These are phyloP conservation scores for Oryzias curvinotus DNA, from an alignment of 2,113 vertebrate species.

Conservation along the genomic window DNA sequence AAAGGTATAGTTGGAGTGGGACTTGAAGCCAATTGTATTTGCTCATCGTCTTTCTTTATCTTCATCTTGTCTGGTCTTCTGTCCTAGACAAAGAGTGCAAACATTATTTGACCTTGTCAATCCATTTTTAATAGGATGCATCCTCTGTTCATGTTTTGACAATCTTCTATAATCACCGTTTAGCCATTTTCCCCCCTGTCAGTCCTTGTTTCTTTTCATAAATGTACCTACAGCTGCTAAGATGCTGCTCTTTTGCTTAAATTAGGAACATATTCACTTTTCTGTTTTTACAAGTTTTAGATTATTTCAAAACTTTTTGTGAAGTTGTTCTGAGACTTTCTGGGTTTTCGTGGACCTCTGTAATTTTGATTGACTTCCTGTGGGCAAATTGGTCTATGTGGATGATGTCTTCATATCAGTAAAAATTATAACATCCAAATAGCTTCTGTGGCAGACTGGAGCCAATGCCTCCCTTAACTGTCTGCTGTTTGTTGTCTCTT, in stretches of 20 bases:
- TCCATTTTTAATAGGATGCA: not conserved
- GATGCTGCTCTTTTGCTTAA: too few relatives aligned
- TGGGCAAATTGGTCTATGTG: conserved; percentile 3
- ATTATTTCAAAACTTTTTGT: too few relatives aligned
- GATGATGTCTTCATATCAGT: conserved; percentile 33
- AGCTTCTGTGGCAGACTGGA: conserved; percentile 57
- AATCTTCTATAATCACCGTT: not conserved
- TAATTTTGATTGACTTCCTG: conserved; percentile 17
- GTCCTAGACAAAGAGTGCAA: too few relatives aligned
- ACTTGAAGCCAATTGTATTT: too few relatives aligned
- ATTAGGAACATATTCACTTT: too few relatives aligned
- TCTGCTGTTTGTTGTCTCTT: conserved; percentile 59
- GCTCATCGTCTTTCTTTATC: too few relatives aligned
- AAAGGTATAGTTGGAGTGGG: too few relatives aligned
- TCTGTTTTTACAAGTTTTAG: too few relatives aligned
- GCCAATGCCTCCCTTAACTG: conserved; percentile 49
- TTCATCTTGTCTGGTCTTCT: too few relatives aligned
- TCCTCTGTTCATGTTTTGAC: not conserved
- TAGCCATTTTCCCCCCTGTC: not conserved
- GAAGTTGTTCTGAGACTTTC: too few relatives aligned
- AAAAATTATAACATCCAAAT: conserved; percentile 47
- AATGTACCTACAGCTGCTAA: too few relatives aligned
- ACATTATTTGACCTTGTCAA: not conserved
- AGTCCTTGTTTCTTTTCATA: not conserved
- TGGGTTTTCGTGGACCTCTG: not conserved